Base-by-base conservation (phyloP, 2,113 vertebrate species). In the Triplophysa dalaica region DNA sequence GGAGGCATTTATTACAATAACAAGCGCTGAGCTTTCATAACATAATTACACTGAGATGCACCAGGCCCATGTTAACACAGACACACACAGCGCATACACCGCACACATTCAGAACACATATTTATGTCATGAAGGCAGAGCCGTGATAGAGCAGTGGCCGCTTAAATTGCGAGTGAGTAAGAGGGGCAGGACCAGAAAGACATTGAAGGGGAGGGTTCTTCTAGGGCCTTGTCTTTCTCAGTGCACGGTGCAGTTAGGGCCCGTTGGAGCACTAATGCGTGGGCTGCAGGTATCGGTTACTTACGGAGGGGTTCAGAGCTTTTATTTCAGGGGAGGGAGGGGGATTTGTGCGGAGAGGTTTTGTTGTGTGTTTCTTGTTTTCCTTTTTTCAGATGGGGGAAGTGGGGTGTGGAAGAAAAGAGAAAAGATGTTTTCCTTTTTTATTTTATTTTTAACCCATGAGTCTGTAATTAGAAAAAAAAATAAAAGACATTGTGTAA, bases 401-500 rank as follows among this genome's bases (percentile, higher is more conserved):
- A 85, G 80, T 77, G 89, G 33, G 88, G 88, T 89, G 87, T 85
- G 84, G 85, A 82, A 45, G 79, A 73, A 66, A 73, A 86, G 48
- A 52, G 81, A 81, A 84, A 83, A 83, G 86, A 86, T 86, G 84
- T 89, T 92, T 92, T 90, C 85, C 82, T 88, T 90, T 91, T 92
- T 91, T 90, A 85, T 89, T 92, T 93, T 89, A 90, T 93, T 94
- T 93, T 94, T 92, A 94, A 91, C 88, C 91, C 92, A 93, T 92
- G 87, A 93, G 89, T 92, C 90, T 94, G 93, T 94, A 92, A 92
- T 93, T 92, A 92, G 88, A 70, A 84, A 88, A 90, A 33, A 90
- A 89, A 84, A 81, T 84, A 84, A 84, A 93, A 93, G 90, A 93
- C 88, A 89, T 94, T 93, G 90, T 94, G 91, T 92, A 93, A 93